phyloP scores from a whole-genome alignment of 37 sponge, comb jelly and placozoan genomes.

The Hexactinellida sp. region DNA sequence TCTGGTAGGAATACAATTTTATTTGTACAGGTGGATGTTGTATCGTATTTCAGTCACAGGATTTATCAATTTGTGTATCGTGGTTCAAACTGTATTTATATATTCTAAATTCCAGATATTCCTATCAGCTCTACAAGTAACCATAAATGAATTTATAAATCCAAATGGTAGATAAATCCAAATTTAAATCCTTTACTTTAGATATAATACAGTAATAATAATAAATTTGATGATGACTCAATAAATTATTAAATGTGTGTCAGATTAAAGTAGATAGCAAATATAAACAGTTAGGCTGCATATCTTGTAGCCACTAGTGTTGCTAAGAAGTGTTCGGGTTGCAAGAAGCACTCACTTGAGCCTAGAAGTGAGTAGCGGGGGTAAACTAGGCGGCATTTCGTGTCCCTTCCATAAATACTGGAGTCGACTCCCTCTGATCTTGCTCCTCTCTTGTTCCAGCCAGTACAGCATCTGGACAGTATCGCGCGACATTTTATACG shows the following conservation, averaged over 20 bases:
- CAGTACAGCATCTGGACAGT: neutral
- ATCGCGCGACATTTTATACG: neutral
- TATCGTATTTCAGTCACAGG: too few relatives aligned
- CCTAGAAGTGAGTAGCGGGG: neutral
- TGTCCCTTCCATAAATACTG: neutral
- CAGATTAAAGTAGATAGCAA: neutral
- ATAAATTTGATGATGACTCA: neutral
- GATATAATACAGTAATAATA: neutral
- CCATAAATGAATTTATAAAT: too few relatives aligned
- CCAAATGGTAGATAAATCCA: too few relatives aligned
- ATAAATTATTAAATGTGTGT: neutral
- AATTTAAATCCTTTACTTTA: too few relatives aligned
- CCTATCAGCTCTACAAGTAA: too few relatives aligned
- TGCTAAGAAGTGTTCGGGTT: neutral
- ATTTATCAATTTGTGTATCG: too few relatives aligned
- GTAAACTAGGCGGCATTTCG: constrained; percentile 6
- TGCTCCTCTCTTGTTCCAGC: neutral
- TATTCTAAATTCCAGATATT: too few relatives aligned
- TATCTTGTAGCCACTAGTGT: too few relatives aligned
- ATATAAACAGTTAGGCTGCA: too few relatives aligned
- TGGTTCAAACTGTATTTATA: too few relatives aligned
- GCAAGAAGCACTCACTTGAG: neutral
- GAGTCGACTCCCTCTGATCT: neutral
- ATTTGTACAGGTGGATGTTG: too few relatives aligned
- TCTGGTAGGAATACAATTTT: too few relatives aligned